Percentiles rank a stretch among this genome's conserved stretches.
phyloP scores from a whole-genome alignment of 2,888 invertebrate species.

The Scaptomyza polygonia region DNA sequence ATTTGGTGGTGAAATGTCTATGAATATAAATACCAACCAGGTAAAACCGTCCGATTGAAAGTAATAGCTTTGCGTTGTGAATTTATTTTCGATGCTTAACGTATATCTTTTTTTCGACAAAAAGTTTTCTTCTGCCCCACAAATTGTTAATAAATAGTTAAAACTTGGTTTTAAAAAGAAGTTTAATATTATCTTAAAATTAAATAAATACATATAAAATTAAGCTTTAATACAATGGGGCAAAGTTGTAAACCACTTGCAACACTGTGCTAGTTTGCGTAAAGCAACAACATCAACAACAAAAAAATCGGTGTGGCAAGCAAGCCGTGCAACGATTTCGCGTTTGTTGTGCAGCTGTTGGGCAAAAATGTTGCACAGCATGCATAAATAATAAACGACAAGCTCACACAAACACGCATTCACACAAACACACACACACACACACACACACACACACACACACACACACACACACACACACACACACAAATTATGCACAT shows the following conservation, averaged over 20 bases:
- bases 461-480: constrained; percentile 12
- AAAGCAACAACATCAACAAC: constrained; percentile 13
- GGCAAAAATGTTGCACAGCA: constrained; percentile 75
- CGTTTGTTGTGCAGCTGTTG: constrained; percentile 75
- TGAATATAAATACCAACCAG: constrained; percentile 5
- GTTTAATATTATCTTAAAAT: too few species aligned
- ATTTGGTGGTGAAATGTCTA: constrained; percentile 16
- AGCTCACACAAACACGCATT: constrained; percentile 32
- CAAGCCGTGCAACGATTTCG: constrained; percentile 61
- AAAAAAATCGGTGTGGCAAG: constrained; percentile 58
- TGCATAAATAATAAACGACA: constrained; percentile 78
- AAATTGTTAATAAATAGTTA: neutral
- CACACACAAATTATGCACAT: constrained; percentile 68
- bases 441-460: constrained; percentile 6
- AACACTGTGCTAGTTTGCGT: constrained; percentile 29
- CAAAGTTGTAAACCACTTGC: constrained; percentile 15
- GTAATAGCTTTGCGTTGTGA: neutral
- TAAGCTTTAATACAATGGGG: constrained; percentile 6
- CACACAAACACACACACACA: constrained; percentile 11
- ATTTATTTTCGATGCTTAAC: neutral
- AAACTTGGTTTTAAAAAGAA: too few species aligned
- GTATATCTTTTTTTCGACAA: too few species aligned
- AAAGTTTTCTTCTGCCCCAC: neutral
- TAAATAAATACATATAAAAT: neutral
- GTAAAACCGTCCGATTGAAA: neutral